Evolutionary conservation across 2,888 invertebrate species (phyloP), one percentile per base, ranked within the genome.

Genomic region (Troides helena): DNA sequence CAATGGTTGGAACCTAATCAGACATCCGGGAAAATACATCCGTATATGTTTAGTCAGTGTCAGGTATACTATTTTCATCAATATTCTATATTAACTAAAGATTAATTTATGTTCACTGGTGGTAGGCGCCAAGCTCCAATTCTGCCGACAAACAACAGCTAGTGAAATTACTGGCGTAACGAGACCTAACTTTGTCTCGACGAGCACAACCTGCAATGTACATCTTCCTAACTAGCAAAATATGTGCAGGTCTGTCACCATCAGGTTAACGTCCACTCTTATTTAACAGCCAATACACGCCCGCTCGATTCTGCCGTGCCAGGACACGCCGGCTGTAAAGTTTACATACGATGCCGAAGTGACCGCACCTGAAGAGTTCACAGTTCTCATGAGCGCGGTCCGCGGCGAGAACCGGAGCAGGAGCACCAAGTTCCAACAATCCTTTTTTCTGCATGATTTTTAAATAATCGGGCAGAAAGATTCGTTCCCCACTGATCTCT

Each of bases 241-340:
- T 46, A 46, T 46, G 46, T 46, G 8, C 8, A 46, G 10, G 46
- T 46, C 2, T 46, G 14, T 46, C 10, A 30, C 30, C 30, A 30
- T 30, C 30, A 30, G 10, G 39, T 39, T 39, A 14, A 57, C n/a
- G 21, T 62, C 6, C 7, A 7, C 7, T 23, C 46, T 46, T 23
- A 14, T 74, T 86, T 83, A 30, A 46, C 82, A 97, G 95, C 96
- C 97, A 2, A 98, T 98, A 75, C 97, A 98, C 89, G 97, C 97
- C 0, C 94, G 98, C 61, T 97, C 98, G 3, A 94, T 98, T 75
- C 78, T 98, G 3, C 99, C 99, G 0, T 98, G 98, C 81, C 98
- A 99, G 91, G 98, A 99, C 91, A 96, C 98, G 0, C 98, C 99
- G 0, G 94, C 95, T 0, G 96, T 98, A 0, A 99, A 99, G 89